Evolutionary conservation across 2,888 invertebrate species (phyloP), one percentile per base, ranked within the genome.

Genomic region (Seira ritae): DNA sequence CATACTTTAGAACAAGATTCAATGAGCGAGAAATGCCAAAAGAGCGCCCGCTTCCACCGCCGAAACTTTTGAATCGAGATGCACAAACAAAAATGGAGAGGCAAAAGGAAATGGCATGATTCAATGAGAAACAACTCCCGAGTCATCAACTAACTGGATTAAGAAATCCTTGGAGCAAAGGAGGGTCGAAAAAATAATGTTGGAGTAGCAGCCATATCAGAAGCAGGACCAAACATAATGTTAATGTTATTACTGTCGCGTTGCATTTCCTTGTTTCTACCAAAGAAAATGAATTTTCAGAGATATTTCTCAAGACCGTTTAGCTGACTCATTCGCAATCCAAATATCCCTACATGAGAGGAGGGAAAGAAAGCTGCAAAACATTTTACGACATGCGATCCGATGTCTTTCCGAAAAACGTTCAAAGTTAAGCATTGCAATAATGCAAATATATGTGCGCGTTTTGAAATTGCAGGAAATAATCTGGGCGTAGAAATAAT

Each of bases 141-240:
- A 87, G 78, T 87, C 86, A 85, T 87, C 85, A 84, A 75, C 84
- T 87, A 87, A 87, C 86, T 74, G 84, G 87, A 87, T 87, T 87
- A 87, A 79, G 79, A 84, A 67, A 76, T 71, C 71, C 71, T 72
- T n/a, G n/a, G 55, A 76, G 67, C 65, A 79, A 23, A 62, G 19
- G 62, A 74, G 78, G 84, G 84, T 78, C 37, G 70, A 79, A 79
- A 71, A 69, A 79, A 65, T 8, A 15, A n/a, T 79, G 15, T 70
- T 62, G 19, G 37, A 62, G 69, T 23, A 24, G n/a, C 20, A 65
- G n/a, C n/a, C n/a, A n/a, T n/a, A n/a, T n/a, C n/a, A n/a, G n/a
- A n/a, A n/a, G n/a, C 46, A 37, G 50, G n/a, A 12, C 55, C 20
- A 17, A 31, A 65, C 31, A 15, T 20, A 17, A 4, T 20, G 22